Evolutionary conservation across 2,797 vertebrate species (phyloP), one percentile per base, ranked within the genome.

Genomic region (Cryptoblepharus egeriae): DNA sequence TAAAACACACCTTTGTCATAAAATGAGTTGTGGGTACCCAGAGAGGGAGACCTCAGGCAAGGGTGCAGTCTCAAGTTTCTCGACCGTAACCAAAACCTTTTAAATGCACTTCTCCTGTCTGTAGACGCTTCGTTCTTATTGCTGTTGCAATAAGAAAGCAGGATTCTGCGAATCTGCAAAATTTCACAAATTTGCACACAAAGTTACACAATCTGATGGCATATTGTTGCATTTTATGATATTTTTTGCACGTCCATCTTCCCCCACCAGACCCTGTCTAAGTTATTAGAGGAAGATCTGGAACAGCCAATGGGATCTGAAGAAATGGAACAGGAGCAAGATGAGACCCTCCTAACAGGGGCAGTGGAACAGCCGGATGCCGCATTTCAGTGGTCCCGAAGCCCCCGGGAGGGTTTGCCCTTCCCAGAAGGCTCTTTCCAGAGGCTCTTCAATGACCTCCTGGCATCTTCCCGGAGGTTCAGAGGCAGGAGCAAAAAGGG

Each of bases 401-500:
- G 1, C 57, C 1, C 3, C 57, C 15, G 39, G 4, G 89, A 63
- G 6, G 45, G 42, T 39, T 0, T 0, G 0, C 39, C 83, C 32
- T 0, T 2, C n/a, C 71, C 22, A 0, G 92, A 89, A 0, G 9
- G 39, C 0, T 72, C 39, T 1, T 30, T 93, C 32, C 79, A 9
- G 76, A 90, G 87, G 55, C 28, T 93, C 73, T 11, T 94, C 79
- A 82, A 67, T 0, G 32, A 91, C 63, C 85, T 94, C 60, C 80
- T 92, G 39, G 81, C 35, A 1, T 64, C 79, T 1, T 60, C 89
- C 28, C 82, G 39, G 0, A 88, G 88, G 63, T 82, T 84, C 30
- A 58, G 0, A 49, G 77, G 84, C n/a, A 92, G 92, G 77, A 93
- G 80, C 7, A 95, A 91, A 67, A 94, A 95, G 45, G 90, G 85